phyloP scores from a whole-genome alignment of 2,888 invertebrate genomes.

The Polydrusus pterygomalis region DNA sequence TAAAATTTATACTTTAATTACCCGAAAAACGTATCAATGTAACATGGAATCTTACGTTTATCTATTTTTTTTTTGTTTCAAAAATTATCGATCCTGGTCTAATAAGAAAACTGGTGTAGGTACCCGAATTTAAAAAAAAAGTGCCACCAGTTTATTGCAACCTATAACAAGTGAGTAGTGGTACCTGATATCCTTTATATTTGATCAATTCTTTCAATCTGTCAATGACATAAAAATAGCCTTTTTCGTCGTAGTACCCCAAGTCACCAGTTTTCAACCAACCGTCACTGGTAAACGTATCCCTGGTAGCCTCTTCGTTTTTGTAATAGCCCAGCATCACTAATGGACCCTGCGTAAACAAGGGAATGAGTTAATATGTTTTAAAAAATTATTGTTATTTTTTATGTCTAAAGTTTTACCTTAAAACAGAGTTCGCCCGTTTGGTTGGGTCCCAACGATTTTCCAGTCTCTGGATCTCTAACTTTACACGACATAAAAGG shows the following conservation, averaged over 20 bases:
- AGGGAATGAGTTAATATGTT: no score
- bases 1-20: no score
- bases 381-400: background rate
- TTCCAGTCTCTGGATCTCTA: constrained; percentile 64
- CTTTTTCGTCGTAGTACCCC: constrained; percentile 77
- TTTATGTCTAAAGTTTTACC: constrained; percentile 24
- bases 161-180: no score
- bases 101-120: no score
- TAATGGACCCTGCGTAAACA: constrained; percentile 80
- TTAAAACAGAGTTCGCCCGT: constrained; percentile 45
- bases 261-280: constrained; percentile 85
- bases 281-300: constrained; percentile 79
- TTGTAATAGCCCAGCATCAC: constrained; percentile 88
- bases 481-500: constrained; percentile 27
- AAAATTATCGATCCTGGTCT: no score
- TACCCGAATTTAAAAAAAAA: background rate
- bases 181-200: constrained; percentile 68
- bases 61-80: no score
- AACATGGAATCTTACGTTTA: no score
- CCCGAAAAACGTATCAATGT: no score
- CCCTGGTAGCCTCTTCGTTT: constrained; percentile 82
- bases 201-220: constrained; percentile 90
- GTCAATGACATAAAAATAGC: constrained; percentile 81
- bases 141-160: no score
- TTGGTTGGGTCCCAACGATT: constrained; percentile 67